Conservation (phyloP, 2,113 vertebrate genomes). For the Phyllostomus hastatus region DNA sequence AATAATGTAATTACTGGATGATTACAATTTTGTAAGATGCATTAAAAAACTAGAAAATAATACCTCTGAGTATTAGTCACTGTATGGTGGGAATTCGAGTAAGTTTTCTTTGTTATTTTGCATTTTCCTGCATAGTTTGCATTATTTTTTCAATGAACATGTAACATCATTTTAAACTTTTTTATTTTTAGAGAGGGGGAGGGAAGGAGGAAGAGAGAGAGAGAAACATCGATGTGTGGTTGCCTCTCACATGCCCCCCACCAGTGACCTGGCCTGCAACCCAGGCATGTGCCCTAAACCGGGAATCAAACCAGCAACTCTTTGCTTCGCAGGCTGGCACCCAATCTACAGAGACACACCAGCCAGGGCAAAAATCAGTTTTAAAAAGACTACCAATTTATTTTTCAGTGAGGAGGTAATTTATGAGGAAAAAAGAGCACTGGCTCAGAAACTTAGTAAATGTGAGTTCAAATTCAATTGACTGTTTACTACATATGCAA, state of each 20-base stretch:
- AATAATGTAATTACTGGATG: background rate
- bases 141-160: background rate
- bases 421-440: background rate
- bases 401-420: background rate
- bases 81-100: background rate
- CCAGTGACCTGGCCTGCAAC: no score
- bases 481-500: background rate
- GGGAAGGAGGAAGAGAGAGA: no score
- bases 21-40: background rate
- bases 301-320: no score
- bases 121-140: background rate
- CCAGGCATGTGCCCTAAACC: no score
- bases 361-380: no score
- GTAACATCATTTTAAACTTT: background rate
- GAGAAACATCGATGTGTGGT: no score
- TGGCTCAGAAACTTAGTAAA: background rate
- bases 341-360: no score
- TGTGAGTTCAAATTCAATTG: background rate
- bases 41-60: background rate
- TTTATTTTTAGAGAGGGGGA: no score
- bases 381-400: background rate
- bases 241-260: no score
- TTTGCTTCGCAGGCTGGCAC: no score
- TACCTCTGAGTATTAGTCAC: background rate
- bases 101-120: background rate